Evolutionary conservation across 2,797 vertebrate species (phyloP), one percentile per base, ranked within the genome.

Genomic region (Sphenodon punctatus): DNA sequence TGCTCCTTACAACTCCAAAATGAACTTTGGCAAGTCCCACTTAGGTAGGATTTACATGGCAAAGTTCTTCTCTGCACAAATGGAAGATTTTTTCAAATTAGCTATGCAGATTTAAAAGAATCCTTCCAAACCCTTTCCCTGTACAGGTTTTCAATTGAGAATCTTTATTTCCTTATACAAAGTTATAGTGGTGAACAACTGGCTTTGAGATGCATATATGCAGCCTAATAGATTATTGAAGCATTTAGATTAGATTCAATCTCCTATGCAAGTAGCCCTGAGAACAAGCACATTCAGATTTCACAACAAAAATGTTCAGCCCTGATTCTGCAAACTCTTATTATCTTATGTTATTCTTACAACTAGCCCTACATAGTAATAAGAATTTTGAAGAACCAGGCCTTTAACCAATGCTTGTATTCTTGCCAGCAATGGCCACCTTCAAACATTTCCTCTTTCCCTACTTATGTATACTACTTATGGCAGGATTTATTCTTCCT

Each of bases 401-500:
- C 48, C 38, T 72, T 39, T 49, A 60, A 34, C 13, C 41, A 15
- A 4, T 16, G 41, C 73, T 78, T 74, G 80, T 53, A 39, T 32
- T 13, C 5, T 2, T 22, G 51, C 67, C 55, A 53, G 48, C 39
- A 82, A 45, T 7, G 64, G 51, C 60, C 46, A 11, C 4, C 51
- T 10, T 6, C 30, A 38, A 60, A 46, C 2, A 7, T 59, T 58
- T 60, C 22, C 53, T 49, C 48, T 17, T 36, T 55, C 83, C 13
- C 59, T 20, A 13, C 0, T 39, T 1, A 42, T 36, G 30, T 32
- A 36, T 20, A 10, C 0, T 0, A n/a, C n/a, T n/a, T 3, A 13
- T 4, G 12, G 55, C 49, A 55, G 30, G 56, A 71, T n/a, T n/a
- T n/a, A n/a, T n/a, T n/a, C n/a, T n/a, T n/a, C n/a, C n/a, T n/a